Evolutionary conservation across 2,113 vertebrate genomes (phyloP).

Genomic region (Lonchura striata): DNA sequence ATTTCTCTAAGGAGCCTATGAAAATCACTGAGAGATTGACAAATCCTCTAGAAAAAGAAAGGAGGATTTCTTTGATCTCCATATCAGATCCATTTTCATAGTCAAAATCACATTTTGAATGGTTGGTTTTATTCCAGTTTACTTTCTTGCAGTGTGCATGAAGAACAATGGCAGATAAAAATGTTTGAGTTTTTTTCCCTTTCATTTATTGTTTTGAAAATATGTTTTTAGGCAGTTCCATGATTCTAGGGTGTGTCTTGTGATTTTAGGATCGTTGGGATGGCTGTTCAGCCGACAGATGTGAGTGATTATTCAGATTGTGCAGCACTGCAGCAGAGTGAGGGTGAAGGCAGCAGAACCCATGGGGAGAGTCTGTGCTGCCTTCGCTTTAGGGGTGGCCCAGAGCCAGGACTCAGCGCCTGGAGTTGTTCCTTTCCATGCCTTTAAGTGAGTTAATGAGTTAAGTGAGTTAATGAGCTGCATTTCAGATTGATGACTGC

Average conservation of each 20-base stretch:
- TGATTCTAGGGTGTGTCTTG: neutral
- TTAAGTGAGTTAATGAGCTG: neutral
- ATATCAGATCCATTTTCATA: neutral
- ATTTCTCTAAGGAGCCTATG: neutral
- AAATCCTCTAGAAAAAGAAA: neutral
- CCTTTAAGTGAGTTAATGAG: too few species aligned
- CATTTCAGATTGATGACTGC: neutral
- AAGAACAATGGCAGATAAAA: neutral
- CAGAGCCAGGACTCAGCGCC: neutral
- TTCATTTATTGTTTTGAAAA: neutral
- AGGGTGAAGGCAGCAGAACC: neutral
- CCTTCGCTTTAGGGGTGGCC: neutral
- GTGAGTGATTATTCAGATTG: neutral
- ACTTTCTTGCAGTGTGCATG: neutral
- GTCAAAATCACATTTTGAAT: neutral
- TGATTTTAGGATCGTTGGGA: neutral
- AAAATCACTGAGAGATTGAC: neutral
- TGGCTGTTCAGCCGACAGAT: neutral
- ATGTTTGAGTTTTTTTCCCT: neutral
- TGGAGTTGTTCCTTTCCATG: neutral
- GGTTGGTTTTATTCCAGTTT: neutral
- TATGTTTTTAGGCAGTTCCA: neutral
- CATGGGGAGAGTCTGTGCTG: too few species aligned
- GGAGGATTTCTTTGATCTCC: neutral
- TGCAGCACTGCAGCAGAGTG: neutral